These are phyloP conservation scores for Zaprionus lachaisei DNA, from an alignment of 1,140 invertebrate genomes.

Conservation along the genomic window DNA sequence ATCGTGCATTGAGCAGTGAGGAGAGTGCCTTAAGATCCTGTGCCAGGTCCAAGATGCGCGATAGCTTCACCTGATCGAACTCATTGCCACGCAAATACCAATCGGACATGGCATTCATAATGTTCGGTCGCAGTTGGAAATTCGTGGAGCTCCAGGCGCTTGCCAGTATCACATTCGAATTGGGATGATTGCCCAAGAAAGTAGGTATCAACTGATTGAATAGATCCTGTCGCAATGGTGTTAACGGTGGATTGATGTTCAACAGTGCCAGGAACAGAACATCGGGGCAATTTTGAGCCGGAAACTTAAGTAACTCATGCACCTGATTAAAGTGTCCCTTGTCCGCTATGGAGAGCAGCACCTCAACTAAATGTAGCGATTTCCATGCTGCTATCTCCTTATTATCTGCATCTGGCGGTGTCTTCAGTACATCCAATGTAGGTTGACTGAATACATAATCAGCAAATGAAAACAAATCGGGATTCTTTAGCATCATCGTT, in stretches of 20 bases:
- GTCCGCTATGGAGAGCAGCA: slow-evolving; percentile 94
- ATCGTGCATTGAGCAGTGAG: slow-evolving; percentile 95
- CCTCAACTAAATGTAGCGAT: slow-evolving; percentile 95
- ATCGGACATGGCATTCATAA: slow-evolving; percentile 98
- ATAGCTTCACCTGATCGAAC: slow-evolving; percentile 96
- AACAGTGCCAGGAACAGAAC: slow-evolving; percentile 94
- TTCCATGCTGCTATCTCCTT: slow-evolving; percentile 97
- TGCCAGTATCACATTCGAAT: slow-evolving; percentile 96
- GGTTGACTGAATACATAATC: slow-evolving; percentile 95
- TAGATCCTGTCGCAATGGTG: slow-evolving; percentile 92
- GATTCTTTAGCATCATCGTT: slow-evolving; percentile 93
- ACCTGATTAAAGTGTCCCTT: slow-evolving; percentile 92
- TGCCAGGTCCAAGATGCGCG: slow-evolving; percentile 97
- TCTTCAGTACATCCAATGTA: slow-evolving; percentile 94
- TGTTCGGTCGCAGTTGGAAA: slow-evolving; percentile 91
- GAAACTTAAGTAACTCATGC: slow-evolving; percentile 96
- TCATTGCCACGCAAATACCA: slow-evolving; percentile 95
- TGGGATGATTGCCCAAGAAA: slow-evolving; percentile 97
- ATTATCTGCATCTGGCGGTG: slow-evolving; percentile 95
- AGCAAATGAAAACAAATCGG: slow-evolving; percentile 97
- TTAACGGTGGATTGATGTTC: slow-evolving; percentile 92
- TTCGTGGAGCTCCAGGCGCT: slow-evolving; percentile 95
- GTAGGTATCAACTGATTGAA: slow-evolving; percentile 94
- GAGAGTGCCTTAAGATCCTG: slow-evolving; percentile 98
- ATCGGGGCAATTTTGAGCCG: slow-evolving; percentile 96